These are phyloP conservation scores for Ictidomys tridecemlineatus DNA, from an alignment of 2,113 vertebrate genomes.

Conservation along the genomic window DNA sequence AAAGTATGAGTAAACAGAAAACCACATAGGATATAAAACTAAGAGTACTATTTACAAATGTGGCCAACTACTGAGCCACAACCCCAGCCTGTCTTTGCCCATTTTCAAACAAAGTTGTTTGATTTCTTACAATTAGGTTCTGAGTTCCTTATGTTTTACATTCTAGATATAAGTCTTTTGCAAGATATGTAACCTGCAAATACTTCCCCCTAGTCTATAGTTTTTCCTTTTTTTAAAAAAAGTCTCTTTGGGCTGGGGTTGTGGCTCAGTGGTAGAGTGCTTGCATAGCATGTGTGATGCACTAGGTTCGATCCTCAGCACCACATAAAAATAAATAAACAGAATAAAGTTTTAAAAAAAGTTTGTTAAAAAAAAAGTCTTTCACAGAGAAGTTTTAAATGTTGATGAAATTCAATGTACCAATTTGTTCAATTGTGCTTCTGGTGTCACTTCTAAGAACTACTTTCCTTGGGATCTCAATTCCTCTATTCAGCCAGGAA, in stretches of 20 bases:
- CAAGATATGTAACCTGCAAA: background rate
- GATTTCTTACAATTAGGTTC: conserved; percentile 25
- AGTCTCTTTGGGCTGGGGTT: too few relatives aligned
- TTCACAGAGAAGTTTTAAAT: background rate
- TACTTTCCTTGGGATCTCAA: background rate
- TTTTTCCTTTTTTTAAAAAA: background rate
- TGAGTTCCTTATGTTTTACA: conserved; percentile 26
- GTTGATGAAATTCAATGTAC: background rate
- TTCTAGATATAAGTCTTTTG: background rate
- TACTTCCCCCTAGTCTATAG: background rate
- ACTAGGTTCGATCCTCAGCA: too few relatives aligned
- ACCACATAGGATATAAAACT: background rate
- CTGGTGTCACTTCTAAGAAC: background rate
- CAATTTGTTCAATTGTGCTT: background rate
- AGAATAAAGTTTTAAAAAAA: too few relatives aligned
- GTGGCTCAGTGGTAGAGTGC: too few relatives aligned
- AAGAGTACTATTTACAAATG: background rate
- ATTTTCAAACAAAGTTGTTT: conserved; percentile 20
- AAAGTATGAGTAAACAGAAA: background rate
- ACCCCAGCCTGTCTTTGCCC: background rate
- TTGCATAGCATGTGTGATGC: too few relatives aligned
- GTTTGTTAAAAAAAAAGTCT: background rate
- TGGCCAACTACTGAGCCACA: background rate
- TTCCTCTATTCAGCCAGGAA: background rate
- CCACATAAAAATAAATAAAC: too few relatives aligned